phyloP scores from a whole-genome alignment of 2,888 invertebrate species.

The Cenopis cana region DNA sequence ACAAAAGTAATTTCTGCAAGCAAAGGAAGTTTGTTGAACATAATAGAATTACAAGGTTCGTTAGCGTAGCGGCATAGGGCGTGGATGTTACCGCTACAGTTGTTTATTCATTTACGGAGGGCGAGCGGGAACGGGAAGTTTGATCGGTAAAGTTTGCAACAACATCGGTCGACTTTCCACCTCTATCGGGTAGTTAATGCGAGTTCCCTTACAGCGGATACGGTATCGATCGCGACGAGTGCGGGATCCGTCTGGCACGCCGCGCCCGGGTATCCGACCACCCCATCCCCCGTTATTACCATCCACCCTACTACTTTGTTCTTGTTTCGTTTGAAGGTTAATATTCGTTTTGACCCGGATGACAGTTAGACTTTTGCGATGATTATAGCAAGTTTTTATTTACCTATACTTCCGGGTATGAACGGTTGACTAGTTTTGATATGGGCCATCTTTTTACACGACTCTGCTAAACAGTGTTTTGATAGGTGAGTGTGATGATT shows the following conservation, averaged over 20 bases:
- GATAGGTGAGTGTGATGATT: slow-evolving; percentile 4
- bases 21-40: slow-evolving; percentile 32
- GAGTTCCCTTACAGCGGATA: slow-evolving; percentile 78
- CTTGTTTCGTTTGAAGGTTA: slow-evolving; percentile 84
- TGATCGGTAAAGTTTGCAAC: slow-evolving; percentile 82
- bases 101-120: slow-evolving; percentile 71
- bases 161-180: slow-evolving; percentile 81
- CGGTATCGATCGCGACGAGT: slow-evolving; percentile 81
- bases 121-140: slow-evolving; percentile 61
- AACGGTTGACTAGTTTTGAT: slow-evolving; percentile 21
- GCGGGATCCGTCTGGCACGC: slow-evolving; percentile 78
- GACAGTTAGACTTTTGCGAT: slow-evolving; percentile 52
- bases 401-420: slow-evolving; percentile 23
- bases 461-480: neutral
- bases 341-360: slow-evolving; percentile 74
- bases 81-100: slow-evolving; percentile 55
- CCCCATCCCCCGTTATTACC: slow-evolving; percentile 55
- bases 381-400: slow-evolving; percentile 34
- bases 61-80: slow-evolving; percentile 39
- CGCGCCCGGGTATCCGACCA: slow-evolving; percentile 66
- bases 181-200: slow-evolving; percentile 77
- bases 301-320: slow-evolving; percentile 68
- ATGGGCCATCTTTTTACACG: slow-evolving; percentile 1
- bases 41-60: slow-evolving; percentile 41
- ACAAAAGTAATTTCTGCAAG: slow-evolving; percentile 30